Evolutionary conservation across 2,888 invertebrate genomes (phyloP), one percentile per base, ranked within the genome.

Genomic region (Temnothorax ravouxi): DNA sequence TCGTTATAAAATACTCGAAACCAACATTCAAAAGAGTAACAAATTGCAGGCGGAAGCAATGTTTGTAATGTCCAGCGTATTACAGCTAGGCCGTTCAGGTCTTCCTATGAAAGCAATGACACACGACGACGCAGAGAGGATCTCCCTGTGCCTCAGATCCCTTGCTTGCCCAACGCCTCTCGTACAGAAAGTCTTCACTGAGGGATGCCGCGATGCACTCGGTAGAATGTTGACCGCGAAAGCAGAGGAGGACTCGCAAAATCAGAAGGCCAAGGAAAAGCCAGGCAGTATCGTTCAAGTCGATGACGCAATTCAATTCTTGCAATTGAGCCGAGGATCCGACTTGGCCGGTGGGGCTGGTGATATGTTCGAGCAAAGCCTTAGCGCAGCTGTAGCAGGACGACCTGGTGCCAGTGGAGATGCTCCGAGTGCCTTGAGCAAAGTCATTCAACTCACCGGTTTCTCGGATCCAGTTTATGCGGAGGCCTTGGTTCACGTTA

Each of bases 401-500:
- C 95, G 95, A 86, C 92, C 95, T 34, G 93, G 94, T 4, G 90
- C 92, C 71, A 89, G 95, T 21, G 95, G 95, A 59, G 96, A 96
- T 83, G 94, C 96, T 34, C 96, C 96, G 1, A 96, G 95, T 89
- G 97, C 96, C 90, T 93, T 97, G 25, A 97, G 97, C 86, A 97
- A 97, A 95, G 98, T 99, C 87, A 99, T 99, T 54, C 99, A 99
- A 95, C 96, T 99, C 93, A 99, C 99, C 4, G 99, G 99, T 18
- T 99, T 99, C 95, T 99, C 99, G 0, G 99, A 99, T 96, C 99
- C 99, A 0, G 99, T 99, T 85, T 99, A 99, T 95, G 99, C 99
- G 0, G 99, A 99, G 95, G 99, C 99, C n/a, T 98, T 99, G 93
- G 99, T 99, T 1, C 98, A 99, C 95, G 99, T 99, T 90, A 99